These are phyloP conservation scores for Argyra leucocephala DNA, from an alignment of 2,888 invertebrate species.

Conservation along the genomic window DNA sequence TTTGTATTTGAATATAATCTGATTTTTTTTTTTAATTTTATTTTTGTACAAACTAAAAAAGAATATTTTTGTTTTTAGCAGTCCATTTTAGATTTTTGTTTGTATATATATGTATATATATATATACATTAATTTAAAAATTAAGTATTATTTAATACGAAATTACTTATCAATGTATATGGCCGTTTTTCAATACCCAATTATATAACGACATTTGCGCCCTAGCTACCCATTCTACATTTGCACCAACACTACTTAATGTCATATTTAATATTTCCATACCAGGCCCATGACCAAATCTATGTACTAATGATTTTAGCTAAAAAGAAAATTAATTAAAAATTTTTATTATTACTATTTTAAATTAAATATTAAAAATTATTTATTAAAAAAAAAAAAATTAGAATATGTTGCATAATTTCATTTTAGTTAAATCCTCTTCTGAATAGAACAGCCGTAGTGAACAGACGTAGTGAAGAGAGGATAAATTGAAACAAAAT, in stretches of 20 bases:
- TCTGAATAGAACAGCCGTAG: too few species aligned
- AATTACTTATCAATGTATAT: constrained; percentile 34
- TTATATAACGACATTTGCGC: constrained; percentile 42
- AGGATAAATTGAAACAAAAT: too few species aligned
- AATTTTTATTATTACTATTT: neutral
- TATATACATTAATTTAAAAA: neutral
- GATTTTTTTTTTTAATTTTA: neutral
- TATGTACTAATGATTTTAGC: constrained; percentile 43
- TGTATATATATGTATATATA: neutral
- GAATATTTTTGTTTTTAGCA: constrained; percentile 1
- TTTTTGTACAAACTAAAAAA: constrained; percentile 1
- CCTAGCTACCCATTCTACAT: constrained; percentile 43
- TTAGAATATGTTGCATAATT: neutral
- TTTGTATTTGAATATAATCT: neutral
- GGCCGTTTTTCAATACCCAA: constrained; percentile 42
- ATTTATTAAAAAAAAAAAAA: neutral
- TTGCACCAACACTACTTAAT: constrained; percentile 42
- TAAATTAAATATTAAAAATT: too few species aligned
- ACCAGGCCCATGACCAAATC: constrained; percentile 43
- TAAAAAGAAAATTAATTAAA: constrained; percentile 23
- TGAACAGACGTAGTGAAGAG: too few species aligned
- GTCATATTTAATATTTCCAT: constrained; percentile 43
- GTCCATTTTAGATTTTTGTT: neutral
- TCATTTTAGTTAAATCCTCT: too few species aligned
- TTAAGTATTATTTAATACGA: neutral